A percentile compares a stretch with the other conserved stretches of the same genome.
Conservation (phyloP, 2,797 vertebrate genomes). For the Pipistrellus nathusii region DNA sequence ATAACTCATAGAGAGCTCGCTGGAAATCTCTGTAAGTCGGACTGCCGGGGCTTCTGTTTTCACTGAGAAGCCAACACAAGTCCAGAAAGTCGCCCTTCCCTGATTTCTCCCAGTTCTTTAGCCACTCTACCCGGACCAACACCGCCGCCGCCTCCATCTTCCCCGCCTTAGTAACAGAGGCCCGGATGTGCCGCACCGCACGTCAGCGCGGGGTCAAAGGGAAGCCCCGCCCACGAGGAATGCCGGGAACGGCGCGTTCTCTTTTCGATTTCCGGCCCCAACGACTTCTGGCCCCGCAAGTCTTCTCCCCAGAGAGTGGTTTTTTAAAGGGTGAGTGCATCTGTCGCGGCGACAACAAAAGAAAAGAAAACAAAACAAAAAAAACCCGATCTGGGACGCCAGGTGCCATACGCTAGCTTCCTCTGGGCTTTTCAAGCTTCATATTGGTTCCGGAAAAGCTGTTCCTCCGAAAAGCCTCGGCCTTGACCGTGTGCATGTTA, state of each 20-base stretch:
- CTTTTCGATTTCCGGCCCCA: conserved; percentile 82
- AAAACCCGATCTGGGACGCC: not conserved
- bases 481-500: not conserved
- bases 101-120: conserved; percentile 99
- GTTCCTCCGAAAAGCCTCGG: not conserved
- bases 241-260: conserved; percentile 87
- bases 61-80: not conserved
- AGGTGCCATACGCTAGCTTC: not conserved
- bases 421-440: not conserved
- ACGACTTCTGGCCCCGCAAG: conserved; percentile 66
- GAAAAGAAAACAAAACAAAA: not conserved
- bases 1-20: conserved; percentile 96
- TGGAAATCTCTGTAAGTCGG: conserved; percentile 91
- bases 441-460: not conserved
- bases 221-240: conserved; percentile 82
- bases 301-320: not conserved
- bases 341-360: not conserved
- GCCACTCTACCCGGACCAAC: conserved; percentile 96
- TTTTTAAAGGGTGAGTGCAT: conserved; percentile 24
- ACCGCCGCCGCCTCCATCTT: conserved; percentile 94
- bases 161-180: conserved; percentile 89
- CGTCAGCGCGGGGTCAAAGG: conserved; percentile 86
- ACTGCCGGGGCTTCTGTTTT: not conserved
- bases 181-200: conserved; percentile 93
- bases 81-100: conserved; percentile 93